Evolutionary conservation across 2,797 vertebrate species (phyloP), one percentile per base, ranked within the genome.

Genomic region (Fistularia tabacaria): DNA sequence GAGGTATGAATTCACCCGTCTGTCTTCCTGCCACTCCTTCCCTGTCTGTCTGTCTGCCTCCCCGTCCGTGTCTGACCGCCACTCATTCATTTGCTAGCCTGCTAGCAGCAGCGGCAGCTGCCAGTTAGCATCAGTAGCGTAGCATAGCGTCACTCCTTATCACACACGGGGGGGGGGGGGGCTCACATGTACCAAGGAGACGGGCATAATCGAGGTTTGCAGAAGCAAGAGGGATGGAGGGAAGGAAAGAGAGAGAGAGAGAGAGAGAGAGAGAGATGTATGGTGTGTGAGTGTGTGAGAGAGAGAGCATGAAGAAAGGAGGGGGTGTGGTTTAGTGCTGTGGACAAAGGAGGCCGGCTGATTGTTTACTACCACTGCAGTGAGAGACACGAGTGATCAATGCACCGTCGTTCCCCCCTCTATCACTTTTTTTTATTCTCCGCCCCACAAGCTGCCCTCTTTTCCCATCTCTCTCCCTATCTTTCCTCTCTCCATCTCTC

Each of bases 341-440:
- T 89, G 89, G 90, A 91, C 91, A 92, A 91, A 91, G 90, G 85
- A 85, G 82, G 82, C 77, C 78, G 76, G 79, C 84, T 73, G 81
- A 88, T 86, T 90, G 90, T 92, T 91, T 91, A 90, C 90, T 86
- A 85, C 84, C 74, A 72, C 83, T 77, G 74, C 78, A 83, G 76
- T 73, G 70, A 73, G 65, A 81, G 67, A 59, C 61, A 63, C 57
- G 47, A 38, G 66, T 38, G 55, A 66, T 57, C 64, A 55, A 36
- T 64, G 62, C 47, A 55, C 56, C 51, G 50, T 58, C 67, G 51
- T n/a, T 58, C 46, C 58, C 42, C 37, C 8, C 55, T 61, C 40
- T 39, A 10, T 62, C 54, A 45, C 52, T 46, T n/a, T 51, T 67
- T 41, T 39, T n/a, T 36, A 6, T 62, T 8, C n/a, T 38, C 49